Evolutionary conservation across 2,113 vertebrate genomes (phyloP), one percentile per base, ranked within the genome.

Genomic region (Notothenia rossii): DNA sequence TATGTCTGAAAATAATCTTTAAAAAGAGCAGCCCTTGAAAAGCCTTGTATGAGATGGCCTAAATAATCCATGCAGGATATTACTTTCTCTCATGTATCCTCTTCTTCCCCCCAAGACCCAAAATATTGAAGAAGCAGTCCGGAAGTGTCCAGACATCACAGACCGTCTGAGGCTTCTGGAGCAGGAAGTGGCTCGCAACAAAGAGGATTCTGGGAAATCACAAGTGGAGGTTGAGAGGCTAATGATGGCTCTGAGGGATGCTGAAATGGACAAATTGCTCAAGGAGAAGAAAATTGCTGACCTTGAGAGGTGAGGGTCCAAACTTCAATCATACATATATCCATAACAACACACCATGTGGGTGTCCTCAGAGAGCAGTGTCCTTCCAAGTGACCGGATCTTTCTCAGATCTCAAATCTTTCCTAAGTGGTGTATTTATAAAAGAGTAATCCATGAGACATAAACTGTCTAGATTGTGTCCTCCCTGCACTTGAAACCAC

Each of bases 271-370:
- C 86, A 96, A 96, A 91, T 96, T 95, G 13, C 96, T 96, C 89
- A 98, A 97, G 89, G 98, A 98, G 93, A 98, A 95, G 93, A 98
- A 96, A 92, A 97, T 98, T 33, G 93, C 96, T 4, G 97, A 99
- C 75, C 95, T 98, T 20, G 98, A 99, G 93, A 98, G 98, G 98
- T 99, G 95, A 92, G 89, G 66, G 60, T 72, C 59, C 82, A 60
- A 65, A 49, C 60, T 61, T 58, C 54, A 12, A 51, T 25, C 46
- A 53, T 67, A 61, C 72, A 68, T 10, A 9, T 29, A 62, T 76
- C 36, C 18, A 64, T 75, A 22, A 72, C 25, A 68, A 65, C 29
- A 67, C 70, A 59, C 53, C 62, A 69, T 63, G 63, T 88, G 80
- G 55, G 83, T 74, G 63, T 91, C 79, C 79, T 62, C 36, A 70